Percentiles rank a stretch among this genome's conserved stretches.
Conservation (phyloP, 2,888 invertebrate species). For the Kryphioiulus occultus region DNA sequence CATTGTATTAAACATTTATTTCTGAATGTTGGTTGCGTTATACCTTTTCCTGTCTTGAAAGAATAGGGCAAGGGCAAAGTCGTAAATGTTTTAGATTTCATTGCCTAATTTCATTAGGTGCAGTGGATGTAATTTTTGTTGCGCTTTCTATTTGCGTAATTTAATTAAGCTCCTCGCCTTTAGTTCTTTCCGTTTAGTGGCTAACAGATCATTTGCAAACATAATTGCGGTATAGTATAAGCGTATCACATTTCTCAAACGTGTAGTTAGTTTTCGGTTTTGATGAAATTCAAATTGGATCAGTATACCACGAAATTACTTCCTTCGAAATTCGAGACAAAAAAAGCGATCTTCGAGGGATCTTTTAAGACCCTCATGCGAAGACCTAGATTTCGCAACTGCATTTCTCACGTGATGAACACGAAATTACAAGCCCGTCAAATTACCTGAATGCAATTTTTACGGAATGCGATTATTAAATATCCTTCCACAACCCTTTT, state of each 20-base stretch:
- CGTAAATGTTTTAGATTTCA: neutral
- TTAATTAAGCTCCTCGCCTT: neutral
- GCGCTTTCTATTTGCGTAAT: neutral
- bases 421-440: neutral
- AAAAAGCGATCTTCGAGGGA: neutral
- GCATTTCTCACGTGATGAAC: neutral
- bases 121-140: neutral
- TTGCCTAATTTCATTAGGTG: neutral
- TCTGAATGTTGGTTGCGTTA: no score
- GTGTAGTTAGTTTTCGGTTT: neutral
- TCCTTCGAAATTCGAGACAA: constrained; percentile 16
- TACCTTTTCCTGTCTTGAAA: no score
- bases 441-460: neutral
- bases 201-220: constrained; percentile 18
- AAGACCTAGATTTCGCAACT: neutral
- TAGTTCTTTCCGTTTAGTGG: neutral
- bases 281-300: constrained; percentile 26
- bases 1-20: no score
- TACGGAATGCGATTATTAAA: neutral
- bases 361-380: neutral
- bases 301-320: neutral
- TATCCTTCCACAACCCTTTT: neutral
- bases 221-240: neutral
- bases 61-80: no score
- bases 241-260: neutral